phyloP scores from a whole-genome alignment of 2,797 vertebrate genomes.

The Scyliorhinus canicula region DNA sequence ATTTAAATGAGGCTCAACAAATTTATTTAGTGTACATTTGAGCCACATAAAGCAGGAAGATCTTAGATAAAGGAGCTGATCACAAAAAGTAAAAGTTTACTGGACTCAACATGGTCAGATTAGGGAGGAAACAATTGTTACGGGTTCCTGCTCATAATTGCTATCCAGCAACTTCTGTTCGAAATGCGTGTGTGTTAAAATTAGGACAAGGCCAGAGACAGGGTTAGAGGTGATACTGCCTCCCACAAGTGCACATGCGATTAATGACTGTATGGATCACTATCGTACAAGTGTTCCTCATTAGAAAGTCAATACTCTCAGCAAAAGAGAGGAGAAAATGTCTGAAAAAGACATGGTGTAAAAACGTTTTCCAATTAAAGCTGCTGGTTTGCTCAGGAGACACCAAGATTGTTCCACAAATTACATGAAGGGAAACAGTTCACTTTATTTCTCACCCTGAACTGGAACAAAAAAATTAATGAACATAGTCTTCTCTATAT shows the following conservation, averaged over 20 bases:
- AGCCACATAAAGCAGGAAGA: not conserved
- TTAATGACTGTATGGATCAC: no score
- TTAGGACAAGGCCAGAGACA: not conserved
- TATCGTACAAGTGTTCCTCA: no score
- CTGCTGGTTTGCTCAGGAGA: not conserved
- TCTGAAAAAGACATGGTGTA: no score
- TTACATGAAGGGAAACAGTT: not conserved
- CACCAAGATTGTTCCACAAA: not conserved
- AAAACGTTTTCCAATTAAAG: no score
- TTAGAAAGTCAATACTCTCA: no score
- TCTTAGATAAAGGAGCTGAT: no score
- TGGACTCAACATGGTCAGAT: not conserved
- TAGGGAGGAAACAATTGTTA: not conserved
- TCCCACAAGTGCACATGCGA: no score
- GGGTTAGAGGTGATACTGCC: no score
- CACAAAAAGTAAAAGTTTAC: not conserved
- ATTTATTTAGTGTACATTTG: not conserved
- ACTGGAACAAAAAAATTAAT: not conserved
- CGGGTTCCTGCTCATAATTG: not conserved
- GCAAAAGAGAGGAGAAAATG: no score
- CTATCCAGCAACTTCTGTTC: not conserved
- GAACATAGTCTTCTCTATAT: not conserved
- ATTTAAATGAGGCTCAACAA: not conserved
- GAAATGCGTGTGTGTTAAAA: not conserved
- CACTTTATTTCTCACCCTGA: not conserved